Base-by-base conservation (phyloP, 2,888 invertebrate genomes). In the Drosophila nigricruria region DNA sequence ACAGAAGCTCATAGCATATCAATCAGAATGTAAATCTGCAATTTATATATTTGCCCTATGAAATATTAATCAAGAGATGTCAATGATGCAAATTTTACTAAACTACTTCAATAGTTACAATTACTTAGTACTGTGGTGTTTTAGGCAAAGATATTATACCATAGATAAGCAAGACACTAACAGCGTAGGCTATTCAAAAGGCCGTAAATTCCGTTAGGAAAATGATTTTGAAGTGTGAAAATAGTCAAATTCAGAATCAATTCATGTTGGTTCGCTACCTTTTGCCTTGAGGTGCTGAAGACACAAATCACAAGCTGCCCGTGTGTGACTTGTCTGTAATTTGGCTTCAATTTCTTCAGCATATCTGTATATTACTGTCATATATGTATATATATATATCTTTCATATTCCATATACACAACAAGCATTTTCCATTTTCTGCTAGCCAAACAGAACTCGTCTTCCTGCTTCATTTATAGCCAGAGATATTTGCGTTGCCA, bases 381-480 rank as follows among this genome's bases (percentile, higher is more conserved):
- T 38, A 16, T 25, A 16, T 6, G 14, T 43, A 2, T 16, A 23
- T 25, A 16, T 43, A 20, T 25, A 47, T 49, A 30, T 3, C 18
- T 47, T 42, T 12, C 10, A 14, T 27, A 47, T n/a, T 18, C 18
- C 27, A 27, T 10, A 16, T n/a, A 16, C 16, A 45, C 2, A 27
- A 30, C 47, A 47, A 5, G 47, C 47, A 47, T 47, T 47, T 47
- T 34, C 32, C 50, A 52, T 52, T 52, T 52, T 6, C 10, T 32
- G 9, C 16, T 16, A n/a, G n/a, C 5, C 49, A n/a, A 36, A 34
- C 16, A 34, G 5, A n/a, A 5, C 23, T 52, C 12, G 32, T n/a
- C 52, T 52, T 52, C 52, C 52, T 23, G 34, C 52, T 49, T 30
- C 49, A 30, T 49, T 49, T 49, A 14, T 18, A 49, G 16, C 49